Percentiles rank a stretch among this genome's conserved stretches.
These are phyloP conservation scores for Chironomus tepperi DNA, from an alignment of 1,140 invertebrate species.

Conservation along the genomic window DNA sequence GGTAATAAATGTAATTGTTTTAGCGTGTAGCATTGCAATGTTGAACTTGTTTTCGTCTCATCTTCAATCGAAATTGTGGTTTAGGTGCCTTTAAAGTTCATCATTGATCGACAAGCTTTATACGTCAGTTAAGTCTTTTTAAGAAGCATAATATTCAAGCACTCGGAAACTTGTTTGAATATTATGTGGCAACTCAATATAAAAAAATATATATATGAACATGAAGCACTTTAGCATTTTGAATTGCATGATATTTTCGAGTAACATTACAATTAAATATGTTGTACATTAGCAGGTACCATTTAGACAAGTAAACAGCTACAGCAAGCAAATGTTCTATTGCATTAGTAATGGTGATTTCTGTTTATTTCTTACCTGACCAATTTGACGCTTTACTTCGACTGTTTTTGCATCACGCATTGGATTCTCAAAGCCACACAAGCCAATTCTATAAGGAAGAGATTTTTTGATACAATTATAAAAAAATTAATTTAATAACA, in stretches of 20 bases:
- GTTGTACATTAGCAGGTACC: neutral
- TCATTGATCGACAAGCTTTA: neutral
- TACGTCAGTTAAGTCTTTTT: neutral
- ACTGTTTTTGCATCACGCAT: constrained; percentile 87
- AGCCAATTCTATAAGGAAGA: constrained; percentile 68
- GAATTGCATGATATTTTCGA: no score
- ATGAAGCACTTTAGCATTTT: neutral
- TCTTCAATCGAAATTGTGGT: neutral
- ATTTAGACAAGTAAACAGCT: neutral
- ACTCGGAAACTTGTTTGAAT: neutral
- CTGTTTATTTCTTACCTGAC: constrained; percentile 64
- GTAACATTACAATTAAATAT: no score
- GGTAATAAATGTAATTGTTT: constrained; percentile 14
- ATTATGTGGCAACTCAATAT: neutral
- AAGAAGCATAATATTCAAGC: neutral
- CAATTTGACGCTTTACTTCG: constrained; percentile 84
- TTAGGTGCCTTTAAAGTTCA: constrained; percentile 6
- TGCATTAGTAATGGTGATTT: constrained; percentile 24
- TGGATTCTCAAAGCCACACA: constrained; percentile 90
- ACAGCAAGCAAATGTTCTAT: neutral
- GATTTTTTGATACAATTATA: no score
- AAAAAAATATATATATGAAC: neutral
- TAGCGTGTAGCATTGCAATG: constrained; percentile 11
- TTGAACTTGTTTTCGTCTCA: constrained; percentile 6
- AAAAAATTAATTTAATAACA: constrained; percentile 24